A percentile compares a stretch with the other conserved stretches of the same genome.
These are phyloP conservation scores for Calameuta pallipes DNA, from an alignment of 2,888 invertebrate genomes.

Conservation along the genomic window DNA sequence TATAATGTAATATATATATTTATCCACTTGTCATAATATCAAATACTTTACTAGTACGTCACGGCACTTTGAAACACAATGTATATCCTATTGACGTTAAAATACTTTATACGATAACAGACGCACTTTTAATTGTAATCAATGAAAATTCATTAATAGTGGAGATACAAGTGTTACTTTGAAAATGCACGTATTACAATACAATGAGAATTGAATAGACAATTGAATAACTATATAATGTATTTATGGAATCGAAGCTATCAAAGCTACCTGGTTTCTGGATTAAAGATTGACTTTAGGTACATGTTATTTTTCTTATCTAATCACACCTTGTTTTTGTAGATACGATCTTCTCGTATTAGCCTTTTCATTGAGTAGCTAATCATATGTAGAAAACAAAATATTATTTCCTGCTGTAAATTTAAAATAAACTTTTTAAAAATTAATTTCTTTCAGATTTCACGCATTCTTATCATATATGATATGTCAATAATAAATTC, in stretches of 20 bases:
- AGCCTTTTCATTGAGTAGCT: neutral
- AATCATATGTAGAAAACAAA: neutral
- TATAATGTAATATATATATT: conserved; percentile 11
- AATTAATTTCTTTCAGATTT: neutral
- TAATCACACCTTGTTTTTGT: neutral
- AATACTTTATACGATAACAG: neutral
- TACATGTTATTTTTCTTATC: neutral
- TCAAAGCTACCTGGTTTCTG: neutral
- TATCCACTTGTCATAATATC: conserved; percentile 30
- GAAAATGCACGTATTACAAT: neutral
- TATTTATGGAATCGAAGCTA: neutral
- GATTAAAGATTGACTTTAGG: neutral
- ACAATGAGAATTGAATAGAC: neutral
- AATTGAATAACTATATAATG: neutral
- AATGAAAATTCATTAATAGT: neutral
- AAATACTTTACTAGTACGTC: conserved; percentile 37
- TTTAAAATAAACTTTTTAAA: no score
- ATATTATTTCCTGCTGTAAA: neutral
- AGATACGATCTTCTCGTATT: neutral
- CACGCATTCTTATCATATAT: neutral
- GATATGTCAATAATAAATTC: neutral
- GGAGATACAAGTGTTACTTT: neutral
- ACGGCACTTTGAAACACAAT: neutral
- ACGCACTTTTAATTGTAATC: neutral
- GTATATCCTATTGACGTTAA: neutral